A percentile compares a stretch with the other conserved stretches of the same genome.
phyloP scores from a whole-genome alignment of 2,888 invertebrate genomes.

The Diplazon laetatorius region DNA sequence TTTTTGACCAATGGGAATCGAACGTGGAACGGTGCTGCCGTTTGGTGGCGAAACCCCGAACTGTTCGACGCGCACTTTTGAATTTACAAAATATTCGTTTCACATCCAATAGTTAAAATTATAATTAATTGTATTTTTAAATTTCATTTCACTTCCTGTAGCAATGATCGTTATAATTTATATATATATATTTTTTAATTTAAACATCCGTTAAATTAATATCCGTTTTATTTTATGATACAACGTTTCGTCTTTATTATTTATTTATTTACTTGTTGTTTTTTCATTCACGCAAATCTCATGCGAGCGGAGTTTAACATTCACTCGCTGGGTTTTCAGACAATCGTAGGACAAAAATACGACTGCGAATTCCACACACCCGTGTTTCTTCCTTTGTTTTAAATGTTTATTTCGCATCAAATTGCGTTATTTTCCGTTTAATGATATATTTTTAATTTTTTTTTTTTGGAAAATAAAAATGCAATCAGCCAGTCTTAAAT shows the following conservation, averaged over 20 bases:
- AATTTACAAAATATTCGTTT: too few species aligned
- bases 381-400: too few species aligned
- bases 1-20: conserved; percentile 19
- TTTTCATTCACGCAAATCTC: conserved; percentile 68
- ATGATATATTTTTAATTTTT: too few species aligned
- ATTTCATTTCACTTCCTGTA: background rate
- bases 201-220: too few species aligned
- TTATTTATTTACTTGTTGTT: too few species aligned
- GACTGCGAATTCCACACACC: conserved; percentile 41
- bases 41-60: conserved; percentile 16
- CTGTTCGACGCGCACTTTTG: too few species aligned
- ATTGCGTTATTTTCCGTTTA: too few species aligned
- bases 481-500: too few species aligned
- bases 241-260: too few species aligned
- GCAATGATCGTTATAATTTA: conserved; percentile 48
- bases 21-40: conserved; percentile 52
- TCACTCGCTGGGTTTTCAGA: conserved; percentile 61
- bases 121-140: background rate
- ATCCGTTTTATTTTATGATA: conserved; percentile 79
- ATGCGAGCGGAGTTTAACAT: conserved; percentile 55
- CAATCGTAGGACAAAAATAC: conserved; percentile 65
- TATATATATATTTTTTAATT: conserved; percentile 81
- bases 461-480: too few species aligned
- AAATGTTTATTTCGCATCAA: too few species aligned
- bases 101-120: too few species aligned